Conservation (phyloP, 2,113 vertebrate species). For the Thamnaconus septentrionalis region DNA sequence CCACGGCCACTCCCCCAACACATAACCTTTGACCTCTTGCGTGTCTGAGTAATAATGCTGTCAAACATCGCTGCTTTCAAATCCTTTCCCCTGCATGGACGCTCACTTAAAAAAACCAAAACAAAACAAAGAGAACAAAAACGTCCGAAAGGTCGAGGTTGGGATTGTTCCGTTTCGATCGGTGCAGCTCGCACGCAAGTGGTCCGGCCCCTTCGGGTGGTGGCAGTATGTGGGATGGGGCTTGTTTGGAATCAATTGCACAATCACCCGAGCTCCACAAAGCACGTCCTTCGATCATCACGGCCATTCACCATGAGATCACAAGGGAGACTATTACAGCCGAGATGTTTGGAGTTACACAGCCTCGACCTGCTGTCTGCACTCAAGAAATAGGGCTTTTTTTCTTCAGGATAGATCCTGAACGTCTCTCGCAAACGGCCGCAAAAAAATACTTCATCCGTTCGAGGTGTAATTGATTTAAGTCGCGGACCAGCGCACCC, state of each 20-base stretch:
- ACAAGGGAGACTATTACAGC: constrained; percentile 36
- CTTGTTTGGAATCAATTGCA: constrained; percentile 51
- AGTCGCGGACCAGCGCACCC: constrained; percentile 13
- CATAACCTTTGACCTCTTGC: not conserved
- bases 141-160: constrained; percentile 49
- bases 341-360: constrained; percentile 21
- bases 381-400: not conserved
- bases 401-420: not conserved
- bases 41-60: constrained; percentile 36
- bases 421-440: constrained; percentile 47
- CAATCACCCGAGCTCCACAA: constrained; percentile 38
- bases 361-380: constrained; percentile 41
- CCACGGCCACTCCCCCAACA: not conserved
- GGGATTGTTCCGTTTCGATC: constrained; percentile 48
- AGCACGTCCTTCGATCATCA: constrained; percentile 43
- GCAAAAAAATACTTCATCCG: constrained; percentile 26
- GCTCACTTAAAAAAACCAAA: constrained; percentile 2
- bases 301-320: constrained; percentile 32
- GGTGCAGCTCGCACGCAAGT: constrained; percentile 44
- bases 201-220: constrained; percentile 22
- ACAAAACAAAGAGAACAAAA: not conserved
- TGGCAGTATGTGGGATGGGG: not conserved
- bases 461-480: constrained; percentile 58
- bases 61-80: constrained; percentile 39
- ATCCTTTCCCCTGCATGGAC: constrained; percentile 39